A percentile compares a stretch with the other conserved stretches of the same genome.
These are phyloP conservation scores for Styela plicata DNA, from an alignment of 23 tunicate species.

Conservation along the genomic window DNA sequence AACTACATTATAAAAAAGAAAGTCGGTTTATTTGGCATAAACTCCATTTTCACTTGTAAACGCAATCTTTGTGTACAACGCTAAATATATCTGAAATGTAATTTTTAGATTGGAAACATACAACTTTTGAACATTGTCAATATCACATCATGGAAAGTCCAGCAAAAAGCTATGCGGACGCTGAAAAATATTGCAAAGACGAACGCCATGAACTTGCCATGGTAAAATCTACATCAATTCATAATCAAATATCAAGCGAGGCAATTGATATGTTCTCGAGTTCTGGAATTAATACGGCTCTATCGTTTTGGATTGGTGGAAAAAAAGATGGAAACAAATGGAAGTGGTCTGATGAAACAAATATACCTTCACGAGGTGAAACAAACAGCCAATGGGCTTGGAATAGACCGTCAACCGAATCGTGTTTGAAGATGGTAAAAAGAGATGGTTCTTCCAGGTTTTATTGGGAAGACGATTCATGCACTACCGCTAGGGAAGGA, in stretches of 20 bases:
- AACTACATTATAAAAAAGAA: too few relatives aligned
- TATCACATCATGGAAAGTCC: background rate
- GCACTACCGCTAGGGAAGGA: background rate
- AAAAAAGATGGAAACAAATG: background rate
- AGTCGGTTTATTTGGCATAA: too few relatives aligned
- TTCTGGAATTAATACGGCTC: background rate
- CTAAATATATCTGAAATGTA: too few relatives aligned
- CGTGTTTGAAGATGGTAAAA: background rate
- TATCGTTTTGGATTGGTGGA: slow-evolving; percentile 14
- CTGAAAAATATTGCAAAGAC: background rate
- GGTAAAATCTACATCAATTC: background rate
- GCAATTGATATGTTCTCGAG: background rate
- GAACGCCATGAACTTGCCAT: background rate
- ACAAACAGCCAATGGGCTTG: background rate
- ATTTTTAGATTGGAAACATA: background rate
- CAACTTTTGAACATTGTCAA: background rate
- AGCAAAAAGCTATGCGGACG: background rate
- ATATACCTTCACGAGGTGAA: background rate
- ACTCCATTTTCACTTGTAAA: too few relatives aligned
- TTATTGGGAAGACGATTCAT: background rate
- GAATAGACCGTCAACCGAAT: background rate
- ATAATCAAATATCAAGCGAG: background rate
- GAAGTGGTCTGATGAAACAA: background rate
- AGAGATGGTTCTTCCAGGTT: background rate
- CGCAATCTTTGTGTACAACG: too few relatives aligned